Evolutionary conservation across 2,797 vertebrate genomes (phyloP), one percentile per base, ranked within the genome.

Genomic region (Aythya fuligula): DNA sequence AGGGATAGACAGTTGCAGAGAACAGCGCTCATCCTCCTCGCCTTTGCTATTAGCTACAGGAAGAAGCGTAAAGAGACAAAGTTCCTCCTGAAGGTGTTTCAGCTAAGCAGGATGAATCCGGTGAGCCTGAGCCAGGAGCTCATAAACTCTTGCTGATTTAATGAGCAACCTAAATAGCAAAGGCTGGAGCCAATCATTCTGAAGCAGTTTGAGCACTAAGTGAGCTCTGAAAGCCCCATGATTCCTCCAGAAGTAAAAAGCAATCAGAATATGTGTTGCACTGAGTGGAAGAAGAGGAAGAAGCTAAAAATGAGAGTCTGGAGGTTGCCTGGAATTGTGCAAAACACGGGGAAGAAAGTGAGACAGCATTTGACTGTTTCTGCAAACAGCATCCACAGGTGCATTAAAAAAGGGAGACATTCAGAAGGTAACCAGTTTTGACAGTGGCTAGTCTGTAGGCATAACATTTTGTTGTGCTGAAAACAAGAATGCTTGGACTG

Each of bases 401-500:
- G 32, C 32, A 30, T 61, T 67, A 51, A 71, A 57, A 74, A 61
- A 74, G 22, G 39, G 53, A 93, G 39, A 51, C 22, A n/a, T 41
- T 71, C 32, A 58, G 67, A 92, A 93, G 60, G 86, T 93, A 93
- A 95, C 56, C 3, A 1, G 3, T 71, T 93, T 85, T 96, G 93
- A 96, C 93, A 92, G 78, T 41, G 94, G 93, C 69, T 92, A 83
- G 87, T 95, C 92, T 2, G 1, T 57, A 93, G 84, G 93, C 78
- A 71, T 74, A 94, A 79, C 67, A 47, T 77, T 90, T 95, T 95
- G 49, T 90, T 95, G 89, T 87, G 57, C 49, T 82, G 58, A 69
- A 90, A 93, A 80, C 39, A 74, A 77, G 64, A 61, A 49, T 83
- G 84, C 77, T 69, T 85, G 61, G 66, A 71, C 89, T 80, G 82